phyloP scores from a whole-genome alignment of 1,140 invertebrate genomes.

The Uloborus diversus region DNA sequence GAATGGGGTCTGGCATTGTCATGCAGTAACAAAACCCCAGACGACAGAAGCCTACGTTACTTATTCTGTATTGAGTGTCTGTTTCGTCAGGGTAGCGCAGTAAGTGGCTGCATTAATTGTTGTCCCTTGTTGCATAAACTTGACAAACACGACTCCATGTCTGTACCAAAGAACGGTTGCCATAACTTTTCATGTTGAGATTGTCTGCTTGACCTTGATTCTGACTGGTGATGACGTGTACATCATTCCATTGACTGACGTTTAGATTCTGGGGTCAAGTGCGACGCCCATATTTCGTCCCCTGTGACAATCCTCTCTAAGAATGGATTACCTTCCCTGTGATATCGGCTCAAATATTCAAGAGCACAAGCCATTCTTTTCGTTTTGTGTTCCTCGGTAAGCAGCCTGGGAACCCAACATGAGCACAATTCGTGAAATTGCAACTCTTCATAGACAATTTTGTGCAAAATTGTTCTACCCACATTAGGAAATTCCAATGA shows the following conservation, averaged over 20 bases:
- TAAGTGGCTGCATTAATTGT: not conserved
- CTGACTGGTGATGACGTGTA: not conserved
- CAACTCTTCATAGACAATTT: too few species aligned
- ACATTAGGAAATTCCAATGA: too few species aligned
- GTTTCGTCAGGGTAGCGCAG: not conserved
- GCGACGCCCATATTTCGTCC: not conserved
- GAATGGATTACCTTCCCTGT: not conserved
- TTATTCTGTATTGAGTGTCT: not conserved
- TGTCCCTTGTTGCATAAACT: not conserved
- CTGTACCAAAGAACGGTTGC: not conserved
- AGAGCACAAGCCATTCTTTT: not conserved
- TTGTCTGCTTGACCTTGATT: not conserved
- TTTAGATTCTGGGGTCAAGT: not conserved
- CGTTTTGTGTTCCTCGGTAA: not conserved
- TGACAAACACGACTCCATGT: not conserved
- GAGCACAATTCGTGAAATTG: too few species aligned
- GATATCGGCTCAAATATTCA: not conserved
- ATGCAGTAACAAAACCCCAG: not conserved
- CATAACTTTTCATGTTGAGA: not conserved
- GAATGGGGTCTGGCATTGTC: not conserved
- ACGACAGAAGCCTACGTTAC: not conserved
- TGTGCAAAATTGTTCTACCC: too few species aligned
- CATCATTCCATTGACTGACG: not conserved
- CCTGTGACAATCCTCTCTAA: not conserved
- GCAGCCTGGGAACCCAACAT: not conserved